phyloP scores from a whole-genome alignment of 53 echinoderm and acorn worm species.

The Antedon mediterranea region DNA sequence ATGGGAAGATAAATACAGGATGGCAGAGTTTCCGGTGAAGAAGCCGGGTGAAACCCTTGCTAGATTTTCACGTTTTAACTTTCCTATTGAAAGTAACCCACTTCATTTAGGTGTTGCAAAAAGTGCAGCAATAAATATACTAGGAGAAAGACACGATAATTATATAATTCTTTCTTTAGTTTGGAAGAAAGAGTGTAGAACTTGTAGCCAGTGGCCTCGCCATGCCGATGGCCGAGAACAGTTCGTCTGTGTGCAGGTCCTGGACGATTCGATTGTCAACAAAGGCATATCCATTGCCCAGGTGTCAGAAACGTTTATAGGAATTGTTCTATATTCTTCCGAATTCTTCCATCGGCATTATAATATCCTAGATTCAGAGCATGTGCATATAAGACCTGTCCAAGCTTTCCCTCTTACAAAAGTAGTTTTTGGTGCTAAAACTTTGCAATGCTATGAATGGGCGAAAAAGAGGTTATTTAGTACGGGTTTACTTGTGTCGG shows the following conservation, averaged over 20 bases:
- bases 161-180: conserved; percentile 62
- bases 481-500: conserved; percentile 85
- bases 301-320: conserved; percentile 62
- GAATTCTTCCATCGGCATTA: conserved; percentile 85
- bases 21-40: not conserved
- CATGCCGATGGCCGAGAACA: conserved; percentile 28
- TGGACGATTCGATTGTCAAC: conserved; percentile 61
- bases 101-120: conserved; percentile 75
- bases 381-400: conserved; percentile 69
- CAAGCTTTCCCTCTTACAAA: conserved; percentile 80
- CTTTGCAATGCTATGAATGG: conserved; percentile 74
- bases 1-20: not conserved
- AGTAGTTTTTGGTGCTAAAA: conserved; percentile 85
- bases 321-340: conserved; percentile 57
- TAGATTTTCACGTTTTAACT: conserved; percentile 88
- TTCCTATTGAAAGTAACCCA: conserved; percentile 56
- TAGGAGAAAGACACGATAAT: conserved; percentile 65
- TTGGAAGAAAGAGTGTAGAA: conserved; percentile 34
- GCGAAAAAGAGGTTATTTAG: conserved; percentile 79
- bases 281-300: conserved; percentile 67
- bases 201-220: not conserved
- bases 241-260: conserved; percentile 80
- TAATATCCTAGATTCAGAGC: conserved; percentile 53
- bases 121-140: conserved; percentile 56
- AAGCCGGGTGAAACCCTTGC: conserved; percentile 10